Evolutionary conservation across 2,797 vertebrate genomes (phyloP).

Genomic region (Halcyon chelicuti): DNA sequence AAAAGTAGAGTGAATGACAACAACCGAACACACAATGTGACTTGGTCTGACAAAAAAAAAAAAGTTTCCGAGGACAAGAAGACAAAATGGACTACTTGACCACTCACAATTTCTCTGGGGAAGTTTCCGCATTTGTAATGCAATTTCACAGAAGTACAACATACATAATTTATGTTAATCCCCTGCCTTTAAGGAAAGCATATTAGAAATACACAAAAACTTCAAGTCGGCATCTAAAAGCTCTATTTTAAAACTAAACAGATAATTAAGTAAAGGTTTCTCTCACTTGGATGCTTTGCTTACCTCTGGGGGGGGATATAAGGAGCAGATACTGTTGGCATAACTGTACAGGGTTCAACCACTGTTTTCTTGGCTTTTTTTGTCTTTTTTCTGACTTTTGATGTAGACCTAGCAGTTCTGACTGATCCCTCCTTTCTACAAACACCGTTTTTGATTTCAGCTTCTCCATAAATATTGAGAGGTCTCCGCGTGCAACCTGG

Average conservation of each 20-base stretch:
- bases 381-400: slow-evolving; percentile 88
- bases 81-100: background rate
- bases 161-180: background rate
- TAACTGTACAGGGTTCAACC: slow-evolving; percentile 81
- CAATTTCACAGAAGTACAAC: background rate
- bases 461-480: slow-evolving; percentile 90
- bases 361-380: slow-evolving; percentile 87
- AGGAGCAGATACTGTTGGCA: slow-evolving; percentile 84
- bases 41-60: background rate
- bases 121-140: background rate
- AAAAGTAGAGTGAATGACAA: background rate
- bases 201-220: rapidly evolving
- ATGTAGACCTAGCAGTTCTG: slow-evolving; percentile 79
- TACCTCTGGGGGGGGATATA: slow-evolving; percentile 94
- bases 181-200: background rate
- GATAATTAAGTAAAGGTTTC: background rate
- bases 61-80: background rate
- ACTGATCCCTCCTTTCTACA: slow-evolving; percentile 84
- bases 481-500: slow-evolving; percentile 89
- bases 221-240: background rate
- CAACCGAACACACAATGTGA: background rate
- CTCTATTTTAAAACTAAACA: background rate
- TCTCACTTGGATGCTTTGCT: background rate
- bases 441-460: slow-evolving; percentile 89
- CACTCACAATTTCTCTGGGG: background rate